These are phyloP conservation scores for Nesometra sesokonis DNA, from an alignment of 35 echinoderm and acorn worm genomes.

Conservation along the genomic window DNA sequence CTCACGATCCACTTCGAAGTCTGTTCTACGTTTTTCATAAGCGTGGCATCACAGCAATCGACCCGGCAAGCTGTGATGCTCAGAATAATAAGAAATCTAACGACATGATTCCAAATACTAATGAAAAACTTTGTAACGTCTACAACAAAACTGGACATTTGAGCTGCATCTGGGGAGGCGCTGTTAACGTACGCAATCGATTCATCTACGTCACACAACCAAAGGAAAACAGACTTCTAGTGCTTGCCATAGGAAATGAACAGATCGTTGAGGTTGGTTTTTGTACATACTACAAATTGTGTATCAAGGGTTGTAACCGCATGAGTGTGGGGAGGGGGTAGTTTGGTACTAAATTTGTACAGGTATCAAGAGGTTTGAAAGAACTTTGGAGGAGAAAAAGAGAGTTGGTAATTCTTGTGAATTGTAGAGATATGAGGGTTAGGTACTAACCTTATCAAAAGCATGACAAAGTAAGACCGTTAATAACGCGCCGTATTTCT, in stretches of 20 bases:
- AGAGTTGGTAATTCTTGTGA: no score
- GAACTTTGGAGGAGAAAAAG: no score
- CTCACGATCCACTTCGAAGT: neutral
- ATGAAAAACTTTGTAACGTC: slow-evolving; percentile 44
- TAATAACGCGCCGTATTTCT: no score
- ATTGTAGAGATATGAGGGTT: no score
- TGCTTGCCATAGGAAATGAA: slow-evolving; percentile 40
- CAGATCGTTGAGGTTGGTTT: slow-evolving; percentile 59
- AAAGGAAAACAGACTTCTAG: slow-evolving; percentile 52
- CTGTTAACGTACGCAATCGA: slow-evolving; percentile 45
- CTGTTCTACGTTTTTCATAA: slow-evolving; percentile 86
- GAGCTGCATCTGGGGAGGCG: slow-evolving; percentile 56
- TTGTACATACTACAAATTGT: no score
- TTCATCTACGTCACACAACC: slow-evolving; percentile 88
- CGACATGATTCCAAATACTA: slow-evolving; percentile 39
- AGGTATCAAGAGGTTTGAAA: no score
- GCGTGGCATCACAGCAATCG: slow-evolving; percentile 51
- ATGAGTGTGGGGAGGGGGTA: no score
- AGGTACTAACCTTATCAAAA: no score
- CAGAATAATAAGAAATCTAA: slow-evolving; percentile 23
- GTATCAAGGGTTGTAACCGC: no score
- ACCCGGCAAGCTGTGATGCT: slow-evolving; percentile 72
- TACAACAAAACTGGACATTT: slow-evolving; percentile 9
- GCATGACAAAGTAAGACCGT: no score
- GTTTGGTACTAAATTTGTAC: no score